phyloP scores from a whole-genome alignment of 2,113 vertebrate genomes.

The Colinus virginianus region DNA sequence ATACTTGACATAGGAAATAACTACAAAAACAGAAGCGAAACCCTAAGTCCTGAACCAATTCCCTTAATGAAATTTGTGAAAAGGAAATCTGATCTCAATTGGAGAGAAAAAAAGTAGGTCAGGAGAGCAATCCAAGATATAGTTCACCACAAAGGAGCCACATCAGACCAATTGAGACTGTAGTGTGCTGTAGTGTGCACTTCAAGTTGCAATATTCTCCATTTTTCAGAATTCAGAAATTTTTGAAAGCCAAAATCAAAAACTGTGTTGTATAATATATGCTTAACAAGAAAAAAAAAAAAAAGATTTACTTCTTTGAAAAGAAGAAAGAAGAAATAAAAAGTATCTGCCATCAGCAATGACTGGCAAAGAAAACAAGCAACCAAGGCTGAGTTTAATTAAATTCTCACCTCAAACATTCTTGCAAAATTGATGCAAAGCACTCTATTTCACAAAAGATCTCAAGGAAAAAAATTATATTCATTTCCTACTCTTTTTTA shows the following conservation, averaged over 20 bases:
- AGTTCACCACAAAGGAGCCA: neutral
- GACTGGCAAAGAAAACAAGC: neutral
- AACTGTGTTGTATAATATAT: neutral
- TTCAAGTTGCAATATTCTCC: neutral
- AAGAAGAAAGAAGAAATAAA: neutral
- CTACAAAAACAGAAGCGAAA: neutral
- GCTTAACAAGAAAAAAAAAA: no score
- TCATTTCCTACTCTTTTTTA: neutral
- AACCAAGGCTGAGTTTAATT: neutral
- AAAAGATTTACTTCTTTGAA: neutral
- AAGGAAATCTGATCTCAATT: neutral
- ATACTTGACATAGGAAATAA: neutral
- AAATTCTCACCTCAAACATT: neutral
- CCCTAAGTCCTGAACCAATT: neutral
- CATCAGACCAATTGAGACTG: neutral
- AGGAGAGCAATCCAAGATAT: neutral
- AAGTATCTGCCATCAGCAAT: neutral
- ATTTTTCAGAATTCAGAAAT: neutral
- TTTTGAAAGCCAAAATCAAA: neutral
- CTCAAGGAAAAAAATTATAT: neutral
- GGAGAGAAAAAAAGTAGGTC: neutral
- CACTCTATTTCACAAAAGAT: neutral
- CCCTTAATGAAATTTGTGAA: neutral
- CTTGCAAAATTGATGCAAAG: neutral
- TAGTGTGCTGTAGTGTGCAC: neutral